Percentiles rank a stretch among this genome's conserved stretches.
Evolutionary conservation across 2,113 vertebrate genomes (phyloP).

Genomic region (Nyctibius bracteatus): DNA sequence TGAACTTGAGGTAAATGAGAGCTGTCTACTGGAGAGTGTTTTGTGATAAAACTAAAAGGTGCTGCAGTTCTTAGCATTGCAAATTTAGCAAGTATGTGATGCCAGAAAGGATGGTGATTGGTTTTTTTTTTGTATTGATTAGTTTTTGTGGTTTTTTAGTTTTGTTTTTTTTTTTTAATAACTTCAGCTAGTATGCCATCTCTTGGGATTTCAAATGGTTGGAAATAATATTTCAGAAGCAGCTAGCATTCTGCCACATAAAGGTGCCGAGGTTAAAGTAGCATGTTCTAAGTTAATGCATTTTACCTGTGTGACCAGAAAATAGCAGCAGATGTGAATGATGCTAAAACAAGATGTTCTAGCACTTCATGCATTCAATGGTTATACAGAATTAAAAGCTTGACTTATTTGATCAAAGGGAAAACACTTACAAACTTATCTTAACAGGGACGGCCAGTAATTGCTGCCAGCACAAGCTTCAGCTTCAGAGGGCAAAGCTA

Average conservation of each 20-base stretch:
- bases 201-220: neutral
- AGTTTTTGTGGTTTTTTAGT: neutral
- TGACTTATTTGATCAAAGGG: conserved; percentile 53
- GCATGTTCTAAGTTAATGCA: neutral
- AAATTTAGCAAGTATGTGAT: neutral
- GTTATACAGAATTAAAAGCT: conserved; percentile 58
- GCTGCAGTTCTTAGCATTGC: neutral
- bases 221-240: neutral
- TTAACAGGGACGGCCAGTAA: neutral
- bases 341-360: conserved; percentile 48
- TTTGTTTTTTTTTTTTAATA: neutral
- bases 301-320: conserved; percentile 28
- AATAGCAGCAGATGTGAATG: conserved; percentile 49
- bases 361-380: neutral
- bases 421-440: conserved; percentile 33
- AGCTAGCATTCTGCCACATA: neutral
- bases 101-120: neutral
- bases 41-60: neutral
- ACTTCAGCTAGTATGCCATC: neutral
- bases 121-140: neutral
- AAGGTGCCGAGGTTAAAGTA: neutral
- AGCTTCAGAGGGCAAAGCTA: neutral
- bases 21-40: neutral
- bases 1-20: neutral
- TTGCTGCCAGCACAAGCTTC: neutral